Conservation (phyloP, 1,140 invertebrate species). For the Drosophila guanche region DNA sequence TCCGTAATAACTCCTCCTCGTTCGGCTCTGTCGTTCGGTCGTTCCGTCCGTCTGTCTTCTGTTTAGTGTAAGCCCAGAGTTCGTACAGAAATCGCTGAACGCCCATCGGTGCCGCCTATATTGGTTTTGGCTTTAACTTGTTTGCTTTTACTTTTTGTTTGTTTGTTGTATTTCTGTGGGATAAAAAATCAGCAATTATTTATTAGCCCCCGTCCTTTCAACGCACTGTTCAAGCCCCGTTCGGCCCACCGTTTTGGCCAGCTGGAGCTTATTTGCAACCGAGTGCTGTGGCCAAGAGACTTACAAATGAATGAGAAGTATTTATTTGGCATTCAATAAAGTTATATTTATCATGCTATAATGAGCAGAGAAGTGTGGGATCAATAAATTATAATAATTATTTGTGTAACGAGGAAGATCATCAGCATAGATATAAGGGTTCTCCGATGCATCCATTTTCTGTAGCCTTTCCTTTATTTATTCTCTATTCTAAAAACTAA, state of each 20-base stretch:
- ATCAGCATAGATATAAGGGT: no score
- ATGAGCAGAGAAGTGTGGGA: not conserved
- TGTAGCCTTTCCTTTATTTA: no score
- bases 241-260: not conserved
- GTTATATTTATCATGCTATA: conserved; percentile 28
- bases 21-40: not conserved
- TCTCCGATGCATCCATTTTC: no score
- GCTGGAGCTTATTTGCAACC: conserved; percentile 7
- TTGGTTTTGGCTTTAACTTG: conserved; percentile 50
- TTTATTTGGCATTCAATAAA: conserved; percentile 35
- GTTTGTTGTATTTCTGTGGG: conserved; percentile 27
- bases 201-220: conserved; percentile 38
- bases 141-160: conserved; percentile 40
- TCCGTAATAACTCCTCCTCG: conserved; percentile 25
- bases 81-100: conserved; percentile 65
- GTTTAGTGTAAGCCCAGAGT: conserved; percentile 50
- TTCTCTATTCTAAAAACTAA: no score
- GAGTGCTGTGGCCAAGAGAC: conserved; percentile 24
- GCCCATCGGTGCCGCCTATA: conserved; percentile 67
- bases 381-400: no score
- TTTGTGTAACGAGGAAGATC: no score
- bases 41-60: no score
- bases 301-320: conserved; percentile 41
- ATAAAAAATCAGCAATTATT: conserved; percentile 55
- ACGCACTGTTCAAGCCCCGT: not conserved